A percentile compares a stretch with the other conserved stretches of the same genome.
phyloP scores from a whole-genome alignment of 64 coral and sea anemone species.

The Stylophora pistillata region DNA sequence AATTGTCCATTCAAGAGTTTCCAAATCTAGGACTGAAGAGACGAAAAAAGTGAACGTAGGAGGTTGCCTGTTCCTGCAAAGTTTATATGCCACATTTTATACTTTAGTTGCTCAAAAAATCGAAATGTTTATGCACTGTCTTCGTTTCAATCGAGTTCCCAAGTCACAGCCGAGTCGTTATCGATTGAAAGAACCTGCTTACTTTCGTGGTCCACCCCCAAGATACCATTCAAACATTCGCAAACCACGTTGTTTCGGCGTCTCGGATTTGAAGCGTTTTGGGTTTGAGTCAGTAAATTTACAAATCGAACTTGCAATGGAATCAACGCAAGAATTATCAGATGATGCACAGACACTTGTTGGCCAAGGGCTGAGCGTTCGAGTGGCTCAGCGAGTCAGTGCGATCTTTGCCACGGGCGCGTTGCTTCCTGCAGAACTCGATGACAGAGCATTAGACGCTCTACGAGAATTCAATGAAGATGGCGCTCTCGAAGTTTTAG shows the following conservation, averaged over 20 bases:
- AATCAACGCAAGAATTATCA: slow-evolving; percentile 33
- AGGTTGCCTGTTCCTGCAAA: too few relatives aligned
- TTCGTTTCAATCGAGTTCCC: too few relatives aligned
- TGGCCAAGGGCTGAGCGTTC: slow-evolving; percentile 69
- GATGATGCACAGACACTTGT: slow-evolving; percentile 81
- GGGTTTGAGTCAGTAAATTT: background rate
- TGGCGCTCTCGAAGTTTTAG: slow-evolving; percentile 89
- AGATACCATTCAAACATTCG: background rate
- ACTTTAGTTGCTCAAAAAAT: too few relatives aligned
- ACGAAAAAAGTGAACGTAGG: too few relatives aligned
- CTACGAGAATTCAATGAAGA: slow-evolving; percentile 97
- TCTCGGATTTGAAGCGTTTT: background rate
- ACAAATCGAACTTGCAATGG: background rate
- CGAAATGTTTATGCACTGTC: background rate
- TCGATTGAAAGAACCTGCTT: background rate
- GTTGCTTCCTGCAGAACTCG: slow-evolving; percentile 79
- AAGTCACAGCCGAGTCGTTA: background rate
- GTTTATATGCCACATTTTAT: too few relatives aligned
- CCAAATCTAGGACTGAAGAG: too few relatives aligned
- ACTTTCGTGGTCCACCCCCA: background rate
- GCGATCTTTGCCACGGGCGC: slow-evolving; percentile 81
- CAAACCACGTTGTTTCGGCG: background rate
- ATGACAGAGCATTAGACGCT: slow-evolving; percentile 94
- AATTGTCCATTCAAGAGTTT: too few relatives aligned
- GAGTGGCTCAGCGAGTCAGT: slow-evolving; percentile 76